These are phyloP conservation scores for Bombus confusus DNA, from an alignment of 1,140 invertebrate species.

Conservation along the genomic window DNA sequence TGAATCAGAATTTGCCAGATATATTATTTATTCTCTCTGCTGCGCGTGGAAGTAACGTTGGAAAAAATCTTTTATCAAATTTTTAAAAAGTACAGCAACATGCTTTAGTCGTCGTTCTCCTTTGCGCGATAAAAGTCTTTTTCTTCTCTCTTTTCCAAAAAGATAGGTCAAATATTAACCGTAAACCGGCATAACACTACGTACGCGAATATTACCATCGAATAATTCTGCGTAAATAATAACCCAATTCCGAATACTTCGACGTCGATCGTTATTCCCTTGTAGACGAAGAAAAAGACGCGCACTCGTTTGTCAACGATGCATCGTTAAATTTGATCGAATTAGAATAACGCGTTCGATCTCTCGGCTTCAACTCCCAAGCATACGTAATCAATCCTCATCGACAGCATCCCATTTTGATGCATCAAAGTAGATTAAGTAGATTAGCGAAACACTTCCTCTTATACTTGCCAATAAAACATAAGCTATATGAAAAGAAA, in stretches of 20 bases:
- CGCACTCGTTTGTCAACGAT: not conserved
- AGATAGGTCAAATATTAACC: not conserved
- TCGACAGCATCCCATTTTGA: not conserved
- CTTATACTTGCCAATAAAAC: no score
- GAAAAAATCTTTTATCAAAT: not conserved
- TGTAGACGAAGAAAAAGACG: not conserved
- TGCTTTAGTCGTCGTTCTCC: no score
- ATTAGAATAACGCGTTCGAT: not conserved
- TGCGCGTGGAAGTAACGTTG: not conserved
- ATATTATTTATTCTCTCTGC: not conserved
- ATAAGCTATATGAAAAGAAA: no score
- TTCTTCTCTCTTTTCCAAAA: not conserved
- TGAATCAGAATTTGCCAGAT: not conserved
- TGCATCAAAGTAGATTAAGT: not conserved
- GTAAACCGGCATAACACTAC: not conserved
- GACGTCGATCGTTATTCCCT: not conserved
- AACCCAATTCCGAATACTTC: not conserved
- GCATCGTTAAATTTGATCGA: not conserved
- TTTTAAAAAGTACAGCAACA: not conserved
- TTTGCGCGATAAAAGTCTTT: not conserved
- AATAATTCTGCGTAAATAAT: not conserved
- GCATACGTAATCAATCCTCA: not conserved
- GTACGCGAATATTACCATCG: not conserved
- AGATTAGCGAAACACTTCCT: not conserved
- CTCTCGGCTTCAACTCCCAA: not conserved